Percentiles rank a stretch among this genome's conserved stretches.
These are phyloP conservation scores for Lycaon pictus DNA, from an alignment of 2,113 vertebrate genomes.

Conservation along the genomic window DNA sequence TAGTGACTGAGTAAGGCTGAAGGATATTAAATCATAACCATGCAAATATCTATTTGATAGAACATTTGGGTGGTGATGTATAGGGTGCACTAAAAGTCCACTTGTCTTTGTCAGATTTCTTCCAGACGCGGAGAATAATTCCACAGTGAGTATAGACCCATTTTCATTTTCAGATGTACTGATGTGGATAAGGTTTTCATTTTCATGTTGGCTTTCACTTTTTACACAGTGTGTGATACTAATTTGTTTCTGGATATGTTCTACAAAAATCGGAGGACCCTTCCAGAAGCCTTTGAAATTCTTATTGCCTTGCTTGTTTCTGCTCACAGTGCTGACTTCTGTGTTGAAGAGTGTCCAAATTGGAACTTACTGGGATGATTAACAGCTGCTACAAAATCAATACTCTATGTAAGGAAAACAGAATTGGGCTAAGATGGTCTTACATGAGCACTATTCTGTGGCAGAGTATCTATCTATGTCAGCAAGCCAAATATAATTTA, in stretches of 20 bases:
- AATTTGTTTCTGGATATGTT: slow-evolving; percentile 72
- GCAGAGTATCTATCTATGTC: slow-evolving; percentile 58
- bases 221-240: slow-evolving; percentile 58
- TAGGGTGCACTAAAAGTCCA: slow-evolving; percentile 79
- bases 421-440: slow-evolving; percentile 76
- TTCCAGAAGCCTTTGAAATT: slow-evolving; percentile 76
- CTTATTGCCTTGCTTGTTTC: slow-evolving; percentile 73
- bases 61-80: slow-evolving; percentile 77
- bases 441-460: slow-evolving; percentile 63
- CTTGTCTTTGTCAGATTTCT: slow-evolving; percentile 75
- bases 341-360: slow-evolving; percentile 80
- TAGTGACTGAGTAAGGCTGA: slow-evolving; percentile 82
- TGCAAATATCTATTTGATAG: slow-evolving; percentile 85
- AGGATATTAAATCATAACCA: slow-evolving; percentile 82
- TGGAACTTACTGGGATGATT: slow-evolving; percentile 82
- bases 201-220: slow-evolving; percentile 34
- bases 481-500: slow-evolving; percentile 73
- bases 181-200: slow-evolving; percentile 43
- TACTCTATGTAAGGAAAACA: slow-evolving; percentile 73
- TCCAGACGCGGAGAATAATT: slow-evolving; percentile 26
- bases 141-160: slow-evolving; percentile 48
- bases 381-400: slow-evolving; percentile 82
- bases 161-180: slow-evolving; percentile 63
- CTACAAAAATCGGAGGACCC: slow-evolving; percentile 73
- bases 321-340: slow-evolving; percentile 77